Percentiles rank a stretch among this genome's conserved stretches.
Conservation (phyloP, 1,140 invertebrate species). For the Episyrphus balteatus region DNA sequence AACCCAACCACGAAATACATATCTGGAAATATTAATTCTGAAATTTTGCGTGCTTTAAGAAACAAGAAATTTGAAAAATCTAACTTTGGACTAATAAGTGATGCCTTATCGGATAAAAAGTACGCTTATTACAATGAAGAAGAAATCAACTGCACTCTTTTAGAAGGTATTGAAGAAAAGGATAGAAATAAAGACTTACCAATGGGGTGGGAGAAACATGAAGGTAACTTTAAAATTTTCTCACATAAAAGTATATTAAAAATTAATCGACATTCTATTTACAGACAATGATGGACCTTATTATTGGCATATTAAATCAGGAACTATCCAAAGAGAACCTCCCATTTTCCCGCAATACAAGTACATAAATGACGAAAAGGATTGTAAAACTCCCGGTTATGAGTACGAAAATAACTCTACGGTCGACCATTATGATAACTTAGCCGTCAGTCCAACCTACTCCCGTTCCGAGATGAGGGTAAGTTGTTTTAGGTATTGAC, state of each 20-base stretch:
- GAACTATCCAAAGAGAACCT: conserved; percentile 87
- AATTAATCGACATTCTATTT: conserved; percentile 12
- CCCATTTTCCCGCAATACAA: conserved; percentile 46
- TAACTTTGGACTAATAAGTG: conserved; percentile 30
- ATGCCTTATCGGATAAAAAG: conserved; percentile 36
- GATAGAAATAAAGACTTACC: conserved; percentile 42
- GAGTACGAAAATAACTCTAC: no score
- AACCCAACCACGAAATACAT: conserved; percentile 46
- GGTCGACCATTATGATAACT: no score
- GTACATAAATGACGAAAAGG: conserved; percentile 20
- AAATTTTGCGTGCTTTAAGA: conserved; percentile 63
- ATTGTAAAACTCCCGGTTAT: conserved; percentile 35
- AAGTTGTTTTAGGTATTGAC: no score
- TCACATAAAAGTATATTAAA: background rate
- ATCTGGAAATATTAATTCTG: conserved; percentile 51
- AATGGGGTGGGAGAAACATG: conserved; percentile 85
- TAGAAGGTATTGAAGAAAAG: conserved; percentile 21
- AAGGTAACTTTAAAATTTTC: conserved; percentile 48
- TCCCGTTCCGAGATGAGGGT: no score
- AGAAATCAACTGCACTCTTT: conserved; percentile 27
- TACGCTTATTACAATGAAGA: conserved; percentile 38
- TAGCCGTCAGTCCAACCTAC: no score
- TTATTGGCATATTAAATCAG: conserved; percentile 97
- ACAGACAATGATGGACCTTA: conserved; percentile 85
- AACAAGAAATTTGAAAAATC: conserved; percentile 41